Base-by-base conservation (phyloP, 2,113 vertebrate species). In the Peromyscus leucopus region DNA sequence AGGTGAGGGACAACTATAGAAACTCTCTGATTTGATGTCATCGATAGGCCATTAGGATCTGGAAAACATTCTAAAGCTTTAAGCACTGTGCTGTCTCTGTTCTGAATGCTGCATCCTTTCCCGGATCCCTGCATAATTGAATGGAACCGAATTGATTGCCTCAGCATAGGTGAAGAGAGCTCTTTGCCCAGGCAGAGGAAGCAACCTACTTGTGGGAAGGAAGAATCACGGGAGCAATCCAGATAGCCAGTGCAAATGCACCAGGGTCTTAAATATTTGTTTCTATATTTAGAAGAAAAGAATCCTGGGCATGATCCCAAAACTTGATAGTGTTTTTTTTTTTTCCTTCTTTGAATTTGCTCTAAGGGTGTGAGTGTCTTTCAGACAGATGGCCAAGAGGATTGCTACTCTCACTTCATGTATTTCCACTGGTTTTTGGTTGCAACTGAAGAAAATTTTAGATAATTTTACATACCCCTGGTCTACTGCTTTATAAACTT, bases 241-340 rank as follows among this genome's bases (percentile, higher is more conserved):
- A 39, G 72, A 75, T 57, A 63, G 39, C 1, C 9, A 59, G 63
- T 33, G 28, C 19, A 90, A 74, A 87, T 42, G 72, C 17, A 51
- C 36, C 24, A 51, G 33, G 63, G 63, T 78, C 79, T 97, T 84
- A 85, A 85, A 90, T 61, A 96, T 82, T 94, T 91, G 51, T 89
- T 95, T 87, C 82, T 85, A 42, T 91, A 89, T 96, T 94, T 95
- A 86, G 95, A 95, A 90, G 90, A 69, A 90, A 96, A 93, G 59
- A 89, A 24, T 89, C 24, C 75, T 91, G 90, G 95, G 71, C 80
- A 36, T 6, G 22, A 33, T 61, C 79, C 92, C 76, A 95, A 98
- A 93, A 69, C 28, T 48, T 72, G 71, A 39, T 74, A 76, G 67
- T 74, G 55, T 89, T 92, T 26, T 55, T 95, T 26, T 55, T 95